A percentile compares a stretch with the other conserved stretches of the same genome.
These are phyloP conservation scores for Calliopum simillimum DNA, from an alignment of 2,888 invertebrate species.

Conservation along the genomic window DNA sequence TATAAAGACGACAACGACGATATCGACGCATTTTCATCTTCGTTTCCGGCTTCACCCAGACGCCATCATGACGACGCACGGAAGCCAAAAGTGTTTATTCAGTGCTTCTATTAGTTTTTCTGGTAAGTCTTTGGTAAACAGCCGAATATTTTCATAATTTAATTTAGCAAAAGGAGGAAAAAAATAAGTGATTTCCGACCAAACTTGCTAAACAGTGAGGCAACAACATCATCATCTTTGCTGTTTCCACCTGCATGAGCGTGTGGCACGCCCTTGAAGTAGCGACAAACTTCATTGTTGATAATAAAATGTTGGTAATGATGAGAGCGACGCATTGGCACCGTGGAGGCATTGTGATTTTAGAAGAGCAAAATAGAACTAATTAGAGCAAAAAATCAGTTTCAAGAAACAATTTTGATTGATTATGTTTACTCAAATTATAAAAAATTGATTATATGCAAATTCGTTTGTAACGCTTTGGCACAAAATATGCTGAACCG, in stretches of 20 bases:
- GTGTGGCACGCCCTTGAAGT: not conserved
- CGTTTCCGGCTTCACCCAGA: not conserved
- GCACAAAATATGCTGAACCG: too few relatives aligned
- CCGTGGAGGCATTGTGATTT: not conserved
- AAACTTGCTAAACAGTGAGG: not conserved
- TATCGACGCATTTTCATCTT: slow-evolving; percentile 2
- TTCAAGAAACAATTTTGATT: too few relatives aligned
- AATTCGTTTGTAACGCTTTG: too few relatives aligned
- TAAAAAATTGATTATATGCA: too few relatives aligned
- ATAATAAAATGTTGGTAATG: not conserved
- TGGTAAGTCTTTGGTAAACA: slow-evolving; percentile 42
- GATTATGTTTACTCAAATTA: too few relatives aligned
- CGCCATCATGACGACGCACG: not conserved
- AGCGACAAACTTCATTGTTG: not conserved
- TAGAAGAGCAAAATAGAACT: too few relatives aligned
- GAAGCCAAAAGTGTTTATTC: slow-evolving; percentile 28
- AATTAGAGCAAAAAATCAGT: too few relatives aligned
- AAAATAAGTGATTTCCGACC: not conserved
- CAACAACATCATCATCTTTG: not conserved
- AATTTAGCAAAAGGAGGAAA: slow-evolving; percentile 41
- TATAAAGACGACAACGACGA: not conserved
- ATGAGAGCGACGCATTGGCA: not conserved
- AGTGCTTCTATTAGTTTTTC: slow-evolving; percentile 31
- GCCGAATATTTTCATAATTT: slow-evolving; percentile 46
- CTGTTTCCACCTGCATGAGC: not conserved